Conservation (phyloP, 2,888 invertebrate genomes). For the Dysmachus trigonus region DNA sequence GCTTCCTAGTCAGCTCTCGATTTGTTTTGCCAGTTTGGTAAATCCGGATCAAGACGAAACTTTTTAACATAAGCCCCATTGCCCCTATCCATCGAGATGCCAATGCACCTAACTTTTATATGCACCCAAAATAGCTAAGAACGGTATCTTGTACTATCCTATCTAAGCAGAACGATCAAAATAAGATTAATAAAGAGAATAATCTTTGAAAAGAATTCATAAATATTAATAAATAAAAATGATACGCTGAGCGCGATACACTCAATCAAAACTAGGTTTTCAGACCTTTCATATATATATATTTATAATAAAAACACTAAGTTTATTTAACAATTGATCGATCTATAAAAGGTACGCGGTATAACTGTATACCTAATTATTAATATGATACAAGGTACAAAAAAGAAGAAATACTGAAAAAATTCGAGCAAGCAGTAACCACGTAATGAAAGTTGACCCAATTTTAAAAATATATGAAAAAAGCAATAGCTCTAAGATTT, state of each 20-base stretch:
- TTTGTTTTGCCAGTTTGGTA: neutral
- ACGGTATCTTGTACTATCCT: neutral
- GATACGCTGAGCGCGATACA: neutral
- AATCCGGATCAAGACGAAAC: neutral
- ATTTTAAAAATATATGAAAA: no score
- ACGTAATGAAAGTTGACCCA: no score
- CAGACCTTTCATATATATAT: no score
- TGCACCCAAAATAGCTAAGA: neutral
- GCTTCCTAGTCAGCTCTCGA: slow-evolving; percentile 1
- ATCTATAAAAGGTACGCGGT: no score
- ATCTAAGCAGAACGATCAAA: neutral
- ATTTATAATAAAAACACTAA: no score
- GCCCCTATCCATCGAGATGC: neutral
- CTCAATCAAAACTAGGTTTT: neutral
- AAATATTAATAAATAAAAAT: neutral
- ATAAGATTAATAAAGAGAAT: neutral
- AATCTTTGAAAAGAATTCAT: neutral
- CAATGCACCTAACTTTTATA: neutral
- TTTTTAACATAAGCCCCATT: neutral
- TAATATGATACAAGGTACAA: no score
- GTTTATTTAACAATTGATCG: no score
- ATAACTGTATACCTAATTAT: no score
- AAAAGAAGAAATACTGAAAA: no score
- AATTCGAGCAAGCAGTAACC: no score
- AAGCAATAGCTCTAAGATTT: no score